Evolutionary conservation across 2,888 invertebrate species (phyloP).

Genomic region (Phragmatobia fuliginosa): DNA sequence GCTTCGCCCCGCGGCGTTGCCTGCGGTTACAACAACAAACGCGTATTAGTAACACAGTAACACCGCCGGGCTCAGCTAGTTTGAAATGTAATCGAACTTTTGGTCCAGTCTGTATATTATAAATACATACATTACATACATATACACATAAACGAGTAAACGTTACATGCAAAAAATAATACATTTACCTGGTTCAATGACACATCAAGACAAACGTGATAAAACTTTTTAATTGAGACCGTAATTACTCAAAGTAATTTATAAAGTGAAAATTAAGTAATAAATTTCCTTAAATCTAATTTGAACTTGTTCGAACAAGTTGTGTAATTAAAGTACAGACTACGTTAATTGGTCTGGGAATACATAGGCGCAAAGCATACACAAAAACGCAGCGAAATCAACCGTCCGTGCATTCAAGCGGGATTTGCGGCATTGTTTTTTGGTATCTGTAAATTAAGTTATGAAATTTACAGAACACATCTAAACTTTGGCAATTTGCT

Average conservation of each 20-base stretch:
- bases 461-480: slow-evolving; percentile 29
- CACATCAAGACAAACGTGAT: slow-evolving; percentile 31
- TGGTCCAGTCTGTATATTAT: no score
- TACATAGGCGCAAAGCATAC: slow-evolving; percentile 45
- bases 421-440: slow-evolving; percentile 32
- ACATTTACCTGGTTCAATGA: slow-evolving; percentile 18
- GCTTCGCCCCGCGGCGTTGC: no score
- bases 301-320: slow-evolving; percentile 59
- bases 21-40: no score
- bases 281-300: slow-evolving; percentile 61
- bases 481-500: no score
- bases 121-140: no score
- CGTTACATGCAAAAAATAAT: not conserved
- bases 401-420: slow-evolving; percentile 32
- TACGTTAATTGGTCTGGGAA: slow-evolving; percentile 65
- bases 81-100: no score
- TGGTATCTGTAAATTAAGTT: slow-evolving; percentile 34
- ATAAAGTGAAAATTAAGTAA: slow-evolving; percentile 55
- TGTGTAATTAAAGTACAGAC: slow-evolving; percentile 64
- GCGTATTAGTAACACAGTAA: no score
- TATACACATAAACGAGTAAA: no score
- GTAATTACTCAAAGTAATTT: slow-evolving; percentile 55
- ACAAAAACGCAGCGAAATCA: slow-evolving; percentile 61
- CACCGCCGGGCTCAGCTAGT: no score
- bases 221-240: slow-evolving; percentile 48